Conservation (phyloP, 2,113 vertebrate species). For the Aptenodytes patagonicus region DNA sequence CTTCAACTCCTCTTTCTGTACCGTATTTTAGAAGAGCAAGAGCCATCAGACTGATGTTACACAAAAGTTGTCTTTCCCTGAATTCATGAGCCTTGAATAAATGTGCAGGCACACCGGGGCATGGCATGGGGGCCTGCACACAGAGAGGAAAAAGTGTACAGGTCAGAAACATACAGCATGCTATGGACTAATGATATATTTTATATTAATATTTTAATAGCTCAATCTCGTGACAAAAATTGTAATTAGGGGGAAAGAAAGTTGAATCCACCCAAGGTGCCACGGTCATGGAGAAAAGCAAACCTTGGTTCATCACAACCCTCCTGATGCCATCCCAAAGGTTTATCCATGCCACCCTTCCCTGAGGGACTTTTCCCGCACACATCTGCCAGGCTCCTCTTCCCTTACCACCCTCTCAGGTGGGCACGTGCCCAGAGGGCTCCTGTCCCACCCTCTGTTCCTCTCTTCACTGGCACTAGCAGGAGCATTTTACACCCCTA, state of each 20-base stretch:
- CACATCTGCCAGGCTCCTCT: background rate
- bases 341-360: background rate
- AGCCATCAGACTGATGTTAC: background rate
- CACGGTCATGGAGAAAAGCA: background rate
- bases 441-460: background rate
- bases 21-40: background rate
- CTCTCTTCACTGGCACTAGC: background rate
- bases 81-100: background rate
- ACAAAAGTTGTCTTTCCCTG: background rate
- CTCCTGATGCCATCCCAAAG: background rate
- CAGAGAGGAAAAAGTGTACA: background rate
- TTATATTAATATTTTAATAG: background rate
- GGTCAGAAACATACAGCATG: background rate
- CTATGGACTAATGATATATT: background rate
- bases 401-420: background rate
- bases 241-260: background rate
- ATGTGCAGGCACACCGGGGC: fast-evolving
- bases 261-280: background rate
- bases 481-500: background rate
- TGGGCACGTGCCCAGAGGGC: no score
- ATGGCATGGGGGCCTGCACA: background rate
- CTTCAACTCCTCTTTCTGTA: background rate
- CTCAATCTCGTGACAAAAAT: background rate
- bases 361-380: fast-evolving
- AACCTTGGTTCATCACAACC: background rate